Conservation (phyloP, 2,888 invertebrate species). For the Boloria euphrosyne region DNA sequence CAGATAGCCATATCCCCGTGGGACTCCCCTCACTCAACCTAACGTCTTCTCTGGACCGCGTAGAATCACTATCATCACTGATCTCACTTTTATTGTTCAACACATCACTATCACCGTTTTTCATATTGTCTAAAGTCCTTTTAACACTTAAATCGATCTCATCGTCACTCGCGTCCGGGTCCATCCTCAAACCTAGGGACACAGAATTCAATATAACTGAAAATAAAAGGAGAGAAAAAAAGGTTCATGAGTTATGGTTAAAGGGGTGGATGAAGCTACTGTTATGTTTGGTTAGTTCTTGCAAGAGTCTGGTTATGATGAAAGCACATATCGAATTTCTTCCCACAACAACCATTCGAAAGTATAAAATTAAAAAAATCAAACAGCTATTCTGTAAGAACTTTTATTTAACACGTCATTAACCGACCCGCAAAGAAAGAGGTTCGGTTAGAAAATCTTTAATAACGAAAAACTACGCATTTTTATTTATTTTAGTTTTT, state of each 20-base stretch:
- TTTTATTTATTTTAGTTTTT: too few species aligned
- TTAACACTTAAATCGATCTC: slow-evolving; percentile 77
- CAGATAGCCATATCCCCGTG: slow-evolving; percentile 63
- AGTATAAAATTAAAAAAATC: not conserved
- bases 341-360: not conserved
- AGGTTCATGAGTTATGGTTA: slow-evolving; percentile 55
- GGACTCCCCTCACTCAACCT: slow-evolving; percentile 65
- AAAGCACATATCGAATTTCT: not conserved
- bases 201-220: slow-evolving; percentile 81
- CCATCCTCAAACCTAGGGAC: slow-evolving; percentile 80
- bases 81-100: slow-evolving; percentile 76
- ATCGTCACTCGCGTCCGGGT: slow-evolving; percentile 78
- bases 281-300: not conserved
- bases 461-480: too few species aligned
- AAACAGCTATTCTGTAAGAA: too few species aligned
- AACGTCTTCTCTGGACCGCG: slow-evolving; percentile 63
- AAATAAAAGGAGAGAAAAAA: slow-evolving; percentile 72
- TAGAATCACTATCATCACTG: slow-evolving; percentile 67
- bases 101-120: slow-evolving; percentile 77
- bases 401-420: too few species aligned
- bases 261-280: slow-evolving; percentile 35
- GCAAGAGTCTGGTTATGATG: not conserved
- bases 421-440: too few species aligned
- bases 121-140: slow-evolving; percentile 78
- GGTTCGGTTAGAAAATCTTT: too few species aligned